Evolutionary conservation across 1,140 invertebrate genomes (phyloP).

Genomic region (Drosophila nigrodunni): DNA sequence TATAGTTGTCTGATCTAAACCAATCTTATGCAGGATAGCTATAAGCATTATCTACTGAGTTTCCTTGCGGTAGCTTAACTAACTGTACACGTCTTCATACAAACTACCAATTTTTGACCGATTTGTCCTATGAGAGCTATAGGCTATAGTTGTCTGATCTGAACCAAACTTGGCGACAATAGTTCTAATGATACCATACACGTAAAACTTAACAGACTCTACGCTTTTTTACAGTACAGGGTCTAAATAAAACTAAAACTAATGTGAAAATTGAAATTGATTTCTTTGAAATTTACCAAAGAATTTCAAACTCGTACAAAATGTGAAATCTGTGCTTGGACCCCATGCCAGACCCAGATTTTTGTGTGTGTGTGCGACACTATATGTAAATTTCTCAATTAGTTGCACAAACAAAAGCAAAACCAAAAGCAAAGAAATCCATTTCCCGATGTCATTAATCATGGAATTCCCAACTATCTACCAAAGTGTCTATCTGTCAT

Average conservation of each 20-base stretch:
- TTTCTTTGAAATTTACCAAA: slow-evolving; percentile 59
- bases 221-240: no score
- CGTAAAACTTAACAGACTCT: no score
- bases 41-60: no score
- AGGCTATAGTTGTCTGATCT: no score
- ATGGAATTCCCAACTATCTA: slow-evolving; percentile 44
- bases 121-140: no score
- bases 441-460: slow-evolving; percentile 57
- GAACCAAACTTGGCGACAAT: no score
- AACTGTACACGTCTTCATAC: no score
- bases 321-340: slow-evolving; percentile 19
- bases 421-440: slow-evolving; percentile 51
- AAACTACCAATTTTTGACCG: no score
- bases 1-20: no score
- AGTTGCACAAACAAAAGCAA: slow-evolving; percentile 56
- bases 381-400: slow-evolving; percentile 63
- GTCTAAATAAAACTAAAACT: not conserved
- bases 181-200: no score
- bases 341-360: slow-evolving; percentile 2
- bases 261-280: slow-evolving; percentile 54
- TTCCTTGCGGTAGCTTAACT: no score
- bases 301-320: slow-evolving; percentile 28
- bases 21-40: no score
- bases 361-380: not conserved
- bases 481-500: slow-evolving; percentile 24